Base-by-base conservation (phyloP, 2,113 vertebrate species). In the Nothoprocta perdicaria region DNA sequence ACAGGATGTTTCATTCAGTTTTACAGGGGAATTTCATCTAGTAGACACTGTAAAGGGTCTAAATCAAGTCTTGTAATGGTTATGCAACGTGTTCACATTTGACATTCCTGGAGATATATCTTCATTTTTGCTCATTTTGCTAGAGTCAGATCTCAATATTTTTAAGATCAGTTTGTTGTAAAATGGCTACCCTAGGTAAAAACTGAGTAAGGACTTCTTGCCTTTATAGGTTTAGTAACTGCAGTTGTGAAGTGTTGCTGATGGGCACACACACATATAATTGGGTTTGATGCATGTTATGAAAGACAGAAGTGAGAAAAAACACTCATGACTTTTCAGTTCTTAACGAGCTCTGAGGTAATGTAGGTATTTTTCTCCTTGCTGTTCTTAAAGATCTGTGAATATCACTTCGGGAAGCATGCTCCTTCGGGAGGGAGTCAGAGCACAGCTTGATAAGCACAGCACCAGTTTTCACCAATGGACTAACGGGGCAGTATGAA, bases 341-440 rank as follows among this genome's bases (percentile, higher is more conserved):
- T 86, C 94, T 97, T 97, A 96, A 95, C 86, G 63, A 66, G 52
- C 43, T 89, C 79, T 96, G 80, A 92, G 91, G 79, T 84, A 96
- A 95, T 83, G 80, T 26, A 38, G n/a, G 11, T 91, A 27, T 77
- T 76, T 67, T 57, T 76, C 35, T 88, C 57, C n/a, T 77, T 77
- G 67, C 41, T 86, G 17, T 58, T 85, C 84, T 84, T 71, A 89
- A 95, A 95, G 68, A 38, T 94, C 69, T 72, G 62, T 85, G 79
- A 93, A 82, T 95, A 94, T 93, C 16, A 0, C 96, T 93, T 95
- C 86, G 89, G 82, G 94, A 95, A 80, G 58, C 66, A 65, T 66
- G 52, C 50, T 76, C 41, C 74, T 75, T 38, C 6, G 4, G 63
- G 85, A 33, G 18, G 67, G 57, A 90, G n/a, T 21, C 65, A 80